Evolutionary conservation across 1,140 invertebrate genomes (phyloP).

Genomic region (Ips nitidus): DNA sequence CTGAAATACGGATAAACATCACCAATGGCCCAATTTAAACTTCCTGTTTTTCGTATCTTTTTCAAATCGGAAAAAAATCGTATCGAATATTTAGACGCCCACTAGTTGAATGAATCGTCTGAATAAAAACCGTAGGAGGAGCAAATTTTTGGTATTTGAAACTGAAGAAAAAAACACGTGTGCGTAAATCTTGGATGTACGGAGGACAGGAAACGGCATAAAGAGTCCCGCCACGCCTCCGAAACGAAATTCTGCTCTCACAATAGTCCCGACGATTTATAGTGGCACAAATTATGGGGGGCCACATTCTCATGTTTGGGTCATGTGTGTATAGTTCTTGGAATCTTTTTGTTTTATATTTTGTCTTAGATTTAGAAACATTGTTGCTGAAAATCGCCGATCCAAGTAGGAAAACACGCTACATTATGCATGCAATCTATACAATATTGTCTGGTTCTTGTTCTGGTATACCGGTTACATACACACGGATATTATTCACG

Average conservation of each 20-base stretch:
- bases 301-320: slow-evolving; percentile 7
- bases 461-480: too few relatives aligned
- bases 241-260: slow-evolving; percentile 15
- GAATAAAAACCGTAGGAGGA: slow-evolving; percentile 8
- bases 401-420: background rate
- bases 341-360: background rate
- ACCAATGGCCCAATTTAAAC: too few relatives aligned
- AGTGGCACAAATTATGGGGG: slow-evolving; percentile 24
- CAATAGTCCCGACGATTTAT: slow-evolving; percentile 21
- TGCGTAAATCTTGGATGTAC: slow-evolving; percentile 27
- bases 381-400: background rate
- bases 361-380: too few relatives aligned
- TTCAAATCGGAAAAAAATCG: too few relatives aligned
- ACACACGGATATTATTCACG: background rate
- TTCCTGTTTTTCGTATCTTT: too few relatives aligned
- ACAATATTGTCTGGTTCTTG: background rate
- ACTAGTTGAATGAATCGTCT: too few relatives aligned
- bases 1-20: too few relatives aligned
- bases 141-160: slow-evolving; percentile 16
- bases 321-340: background rate
- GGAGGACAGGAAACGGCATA: slow-evolving; percentile 24
- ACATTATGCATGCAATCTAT: slow-evolving; percentile 1
- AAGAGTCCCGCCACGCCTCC: slow-evolving; percentile 25
- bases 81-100: too few relatives aligned
- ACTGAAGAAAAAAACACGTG: slow-evolving; percentile 26